phyloP scores from a whole-genome alignment of 2,888 invertebrate genomes.

The Eucera pruinosa region DNA sequence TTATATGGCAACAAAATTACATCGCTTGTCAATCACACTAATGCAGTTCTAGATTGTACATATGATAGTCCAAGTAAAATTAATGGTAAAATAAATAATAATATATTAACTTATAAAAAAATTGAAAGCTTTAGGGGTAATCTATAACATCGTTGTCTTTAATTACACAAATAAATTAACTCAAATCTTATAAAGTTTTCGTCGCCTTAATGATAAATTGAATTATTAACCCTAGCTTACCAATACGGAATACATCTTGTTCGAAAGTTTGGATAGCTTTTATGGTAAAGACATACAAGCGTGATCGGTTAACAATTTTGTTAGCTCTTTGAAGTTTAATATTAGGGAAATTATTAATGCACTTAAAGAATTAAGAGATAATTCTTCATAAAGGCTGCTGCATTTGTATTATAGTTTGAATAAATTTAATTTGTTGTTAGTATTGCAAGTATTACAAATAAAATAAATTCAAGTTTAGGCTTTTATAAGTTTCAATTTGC shows the following conservation, averaged over 20 bases:
- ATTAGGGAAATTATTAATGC: too few relatives aligned
- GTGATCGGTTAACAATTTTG: constrained; percentile 41
- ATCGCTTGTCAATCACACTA: constrained; percentile 32
- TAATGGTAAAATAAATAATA: constrained; percentile 26
- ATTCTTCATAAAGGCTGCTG: too few relatives aligned
- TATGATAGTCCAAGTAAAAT: neutral
- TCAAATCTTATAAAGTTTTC: constrained; percentile 35
- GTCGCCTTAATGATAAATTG: constrained; percentile 49
- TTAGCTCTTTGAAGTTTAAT: neutral
- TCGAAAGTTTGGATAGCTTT: constrained; percentile 50
- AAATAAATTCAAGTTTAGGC: too few relatives aligned
- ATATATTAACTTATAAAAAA: constrained; percentile 14
- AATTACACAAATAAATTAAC: constrained; percentile 46
- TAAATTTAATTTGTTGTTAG: too few relatives aligned
- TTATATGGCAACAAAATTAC: constrained; percentile 31
- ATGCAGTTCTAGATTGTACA: constrained; percentile 26
- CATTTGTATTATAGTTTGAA: too few relatives aligned
- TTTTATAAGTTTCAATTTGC: too few relatives aligned
- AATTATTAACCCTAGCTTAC: constrained; percentile 56
- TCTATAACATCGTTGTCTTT: constrained; percentile 14
- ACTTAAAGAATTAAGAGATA: too few relatives aligned
- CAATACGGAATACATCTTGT: constrained; percentile 52
- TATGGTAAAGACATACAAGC: too few relatives aligned
- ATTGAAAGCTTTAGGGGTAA: constrained; percentile 32
- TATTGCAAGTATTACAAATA: too few relatives aligned